Base-by-base conservation (phyloP, 2,113 vertebrate species). In the Pica pica region DNA sequence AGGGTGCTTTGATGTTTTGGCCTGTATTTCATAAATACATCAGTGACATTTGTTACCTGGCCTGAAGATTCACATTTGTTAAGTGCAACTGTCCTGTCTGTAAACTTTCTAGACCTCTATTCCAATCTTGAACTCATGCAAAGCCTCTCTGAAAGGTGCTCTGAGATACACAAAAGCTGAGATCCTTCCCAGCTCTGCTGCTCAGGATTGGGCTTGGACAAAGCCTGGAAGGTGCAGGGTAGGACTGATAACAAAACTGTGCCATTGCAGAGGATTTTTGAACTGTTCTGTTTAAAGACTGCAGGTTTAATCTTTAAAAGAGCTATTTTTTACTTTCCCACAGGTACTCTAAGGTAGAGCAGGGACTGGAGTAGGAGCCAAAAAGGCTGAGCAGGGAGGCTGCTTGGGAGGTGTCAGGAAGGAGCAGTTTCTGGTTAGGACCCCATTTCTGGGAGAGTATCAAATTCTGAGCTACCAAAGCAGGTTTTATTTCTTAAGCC, bases 81-180 rank as follows among this genome's bases (percentile, higher is more conserved):
- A 53, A 61, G 27, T 67, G 18, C 11, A 31, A 3, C 24, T 61
- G 1, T 11, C 21, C 24, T 61, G 1, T 11, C 21, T 79, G 13
- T 12, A 27, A 89, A 20, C 16, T 78, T 65, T 33, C 18, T 35
- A n/a, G 46, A 42, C 3, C 30, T 55, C 59, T 46, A 3, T 39
- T 74, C 21, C 2, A 9, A 7, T 16, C 37, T 23, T 53, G 27
- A 14, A 16, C 16, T 59, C 0, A 0, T 33, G 16, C 30, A 23
- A 19, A 79, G 11, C 37, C 11, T 9, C 75, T 59, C 30, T 23
- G 7, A 35, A 35, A 67, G 52, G 28, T 23, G 16, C 47, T 55
- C 52, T 28, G 57, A 35, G 49, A 15, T 3, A 11, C 6, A 14
- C 0, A 0, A 27, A 31, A 69, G 16, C 49, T 56, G 41, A 44